Conservation (phyloP, 2,888 invertebrate species). For the Drosophila seclusa region DNA sequence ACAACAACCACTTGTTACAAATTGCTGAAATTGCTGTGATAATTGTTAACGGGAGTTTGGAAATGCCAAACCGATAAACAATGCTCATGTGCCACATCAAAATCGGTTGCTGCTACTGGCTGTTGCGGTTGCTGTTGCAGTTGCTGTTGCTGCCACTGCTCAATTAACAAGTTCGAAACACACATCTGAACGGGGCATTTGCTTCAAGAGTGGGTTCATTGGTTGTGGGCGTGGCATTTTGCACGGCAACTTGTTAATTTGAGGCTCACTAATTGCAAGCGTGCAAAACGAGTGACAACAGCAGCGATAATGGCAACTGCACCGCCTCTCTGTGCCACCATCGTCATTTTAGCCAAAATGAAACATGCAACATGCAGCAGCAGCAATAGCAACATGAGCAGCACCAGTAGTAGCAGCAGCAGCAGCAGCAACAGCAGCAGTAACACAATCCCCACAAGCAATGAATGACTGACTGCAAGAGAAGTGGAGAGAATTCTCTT, state of each 20-base stretch:
- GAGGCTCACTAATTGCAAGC: constrained; percentile 77
- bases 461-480: constrained; percentile 8
- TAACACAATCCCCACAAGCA: constrained; percentile 15
- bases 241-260: constrained; percentile 77
- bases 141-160: constrained; percentile 7
- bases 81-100: constrained; percentile 27
- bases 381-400: constrained; percentile 22
- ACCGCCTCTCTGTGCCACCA: constrained; percentile 17
- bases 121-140: not conserved
- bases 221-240: constrained; percentile 65
- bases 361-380: constrained; percentile 1
- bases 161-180: constrained; percentile 42
- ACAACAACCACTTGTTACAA: constrained; percentile 1
- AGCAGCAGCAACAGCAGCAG: constrained; percentile 20
- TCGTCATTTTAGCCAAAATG: constrained; percentile 36
- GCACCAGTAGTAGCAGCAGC: constrained; percentile 25
- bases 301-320: constrained; percentile 34
- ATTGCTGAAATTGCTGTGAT: constrained; percentile 54
- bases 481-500: constrained; percentile 40
- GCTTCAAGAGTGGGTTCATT: not conserved
- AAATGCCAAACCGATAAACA: constrained; percentile 37
- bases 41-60: constrained; percentile 57
- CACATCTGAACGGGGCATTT: not conserved
- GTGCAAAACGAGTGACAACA: constrained; percentile 49
- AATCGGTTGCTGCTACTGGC: constrained; percentile 19